Percentiles rank a stretch among this genome's conserved stretches.
phyloP scores from a whole-genome alignment of 2,113 vertebrate species.

The Podarcis raffonei region DNA sequence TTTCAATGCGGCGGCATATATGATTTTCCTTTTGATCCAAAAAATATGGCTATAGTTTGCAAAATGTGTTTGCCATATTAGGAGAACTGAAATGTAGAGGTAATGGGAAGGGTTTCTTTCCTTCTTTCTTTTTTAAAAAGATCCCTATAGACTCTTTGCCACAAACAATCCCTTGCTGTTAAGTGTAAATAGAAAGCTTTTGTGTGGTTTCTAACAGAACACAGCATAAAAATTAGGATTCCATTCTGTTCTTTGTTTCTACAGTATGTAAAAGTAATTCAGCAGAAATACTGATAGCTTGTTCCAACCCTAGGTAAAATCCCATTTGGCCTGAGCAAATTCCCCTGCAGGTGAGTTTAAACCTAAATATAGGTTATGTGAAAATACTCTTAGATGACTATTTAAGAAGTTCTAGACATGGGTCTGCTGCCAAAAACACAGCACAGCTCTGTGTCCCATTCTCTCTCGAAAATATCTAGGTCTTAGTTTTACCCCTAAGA shows the following conservation, averaged over 20 bases:
- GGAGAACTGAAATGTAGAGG: constrained; percentile 20
- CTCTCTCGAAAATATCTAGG: neutral
- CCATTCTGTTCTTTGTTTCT: neutral
- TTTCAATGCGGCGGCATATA: constrained; percentile 10
- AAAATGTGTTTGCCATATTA: constrained; percentile 41
- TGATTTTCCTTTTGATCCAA: constrained; percentile 38
- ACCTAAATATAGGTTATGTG: neutral
- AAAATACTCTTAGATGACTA: neutral
- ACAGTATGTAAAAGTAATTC: neutral
- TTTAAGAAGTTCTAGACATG: neutral
- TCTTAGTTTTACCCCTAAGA: neutral
- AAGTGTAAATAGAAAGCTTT: constrained; percentile 37
- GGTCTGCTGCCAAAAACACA: neutral
- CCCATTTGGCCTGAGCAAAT: neutral
- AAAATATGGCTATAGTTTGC: constrained; percentile 22
- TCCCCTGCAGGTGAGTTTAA: neutral
- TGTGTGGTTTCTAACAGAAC: neutral
- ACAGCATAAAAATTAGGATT: constrained; percentile 6
- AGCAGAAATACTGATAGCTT: neutral
- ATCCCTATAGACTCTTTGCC: neutral
- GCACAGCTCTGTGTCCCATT: neutral
- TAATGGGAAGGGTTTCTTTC: neutral
- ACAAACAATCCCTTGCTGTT: constrained; percentile 14
- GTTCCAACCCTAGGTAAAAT: neutral
- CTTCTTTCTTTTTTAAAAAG: neutral